phyloP scores from a whole-genome alignment of 2,113 vertebrate species.

The Uria lomvia region DNA sequence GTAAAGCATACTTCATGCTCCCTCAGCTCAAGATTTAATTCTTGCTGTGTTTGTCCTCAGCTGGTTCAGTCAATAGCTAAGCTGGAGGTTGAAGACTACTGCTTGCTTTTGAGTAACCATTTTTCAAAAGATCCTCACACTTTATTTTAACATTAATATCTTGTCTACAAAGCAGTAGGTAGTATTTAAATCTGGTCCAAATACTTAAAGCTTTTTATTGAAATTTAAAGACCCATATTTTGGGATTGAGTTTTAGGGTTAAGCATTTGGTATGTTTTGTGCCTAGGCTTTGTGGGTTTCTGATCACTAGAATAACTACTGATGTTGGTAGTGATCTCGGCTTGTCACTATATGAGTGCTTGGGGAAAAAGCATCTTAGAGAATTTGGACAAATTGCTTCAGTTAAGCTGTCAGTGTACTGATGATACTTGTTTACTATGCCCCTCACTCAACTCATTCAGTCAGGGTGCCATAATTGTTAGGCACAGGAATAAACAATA shows the following conservation, averaged over 20 bases:
- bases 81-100: not conserved
- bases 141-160: not conserved
- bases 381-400: not conserved
- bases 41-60: not conserved
- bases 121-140: not conserved
- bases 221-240: not conserved
- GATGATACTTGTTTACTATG: not conserved
- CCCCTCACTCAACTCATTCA: not conserved
- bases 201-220: not conserved
- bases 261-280: not conserved
- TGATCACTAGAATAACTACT: not conserved
- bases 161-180: not conserved
- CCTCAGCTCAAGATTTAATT: not conserved
- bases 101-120: not conserved
- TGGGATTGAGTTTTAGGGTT: not conserved
- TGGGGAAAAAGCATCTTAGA: not conserved
- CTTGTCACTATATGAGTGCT: not conserved
- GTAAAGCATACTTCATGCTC: not conserved
- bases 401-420: not conserved
- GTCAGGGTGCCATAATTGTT: not conserved
- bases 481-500: not conserved
- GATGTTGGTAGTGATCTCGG: not conserved
- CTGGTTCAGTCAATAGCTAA: not conserved
- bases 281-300: not conserved
- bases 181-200: not conserved